phyloP scores from a whole-genome alignment of 2,797 vertebrate genomes.

The Taenioides sp. region DNA sequence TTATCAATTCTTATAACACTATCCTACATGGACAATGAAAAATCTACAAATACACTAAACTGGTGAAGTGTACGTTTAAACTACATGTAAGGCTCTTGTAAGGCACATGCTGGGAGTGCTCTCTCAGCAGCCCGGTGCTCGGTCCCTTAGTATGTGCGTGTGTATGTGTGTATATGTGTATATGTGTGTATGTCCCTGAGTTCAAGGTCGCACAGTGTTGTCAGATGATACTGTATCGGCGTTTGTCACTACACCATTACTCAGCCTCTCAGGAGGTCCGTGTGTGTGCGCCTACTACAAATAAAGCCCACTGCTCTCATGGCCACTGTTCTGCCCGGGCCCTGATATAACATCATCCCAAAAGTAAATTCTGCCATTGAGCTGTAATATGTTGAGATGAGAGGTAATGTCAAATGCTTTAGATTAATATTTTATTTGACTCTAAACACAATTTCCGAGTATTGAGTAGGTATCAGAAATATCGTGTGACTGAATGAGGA shows the following conservation, averaged over 20 bases:
- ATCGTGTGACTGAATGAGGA: too few species aligned
- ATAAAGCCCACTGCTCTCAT: slow-evolving; percentile 15
- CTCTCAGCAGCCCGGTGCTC: slow-evolving; percentile 14
- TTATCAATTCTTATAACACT: too few species aligned
- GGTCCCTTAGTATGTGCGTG: background rate
- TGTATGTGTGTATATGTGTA: slow-evolving; percentile 1
- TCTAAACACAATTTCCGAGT: too few species aligned
- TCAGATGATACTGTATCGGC: slow-evolving; percentile 24
- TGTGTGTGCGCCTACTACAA: slow-evolving; percentile 20
- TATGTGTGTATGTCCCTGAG: slow-evolving; percentile 10
- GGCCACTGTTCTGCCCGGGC: slow-evolving; percentile 33
- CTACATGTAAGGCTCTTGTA: background rate
- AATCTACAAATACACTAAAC: too few species aligned
- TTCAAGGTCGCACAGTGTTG: slow-evolving; percentile 54
- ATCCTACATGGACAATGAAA: too few species aligned
- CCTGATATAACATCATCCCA: background rate
- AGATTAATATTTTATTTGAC: too few species aligned
- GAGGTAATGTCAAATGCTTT: too few species aligned
- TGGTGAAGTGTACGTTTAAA: background rate
- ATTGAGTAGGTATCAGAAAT: too few species aligned
- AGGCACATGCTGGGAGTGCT: slow-evolving; percentile 10
- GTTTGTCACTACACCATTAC: slow-evolving; percentile 36
- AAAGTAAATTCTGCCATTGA: background rate
- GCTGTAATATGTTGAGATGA: too few species aligned
- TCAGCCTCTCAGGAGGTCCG: slow-evolving; percentile 14